phyloP scores from a whole-genome alignment of 2,113 vertebrate genomes.

The Sclerurus mexicanus region DNA sequence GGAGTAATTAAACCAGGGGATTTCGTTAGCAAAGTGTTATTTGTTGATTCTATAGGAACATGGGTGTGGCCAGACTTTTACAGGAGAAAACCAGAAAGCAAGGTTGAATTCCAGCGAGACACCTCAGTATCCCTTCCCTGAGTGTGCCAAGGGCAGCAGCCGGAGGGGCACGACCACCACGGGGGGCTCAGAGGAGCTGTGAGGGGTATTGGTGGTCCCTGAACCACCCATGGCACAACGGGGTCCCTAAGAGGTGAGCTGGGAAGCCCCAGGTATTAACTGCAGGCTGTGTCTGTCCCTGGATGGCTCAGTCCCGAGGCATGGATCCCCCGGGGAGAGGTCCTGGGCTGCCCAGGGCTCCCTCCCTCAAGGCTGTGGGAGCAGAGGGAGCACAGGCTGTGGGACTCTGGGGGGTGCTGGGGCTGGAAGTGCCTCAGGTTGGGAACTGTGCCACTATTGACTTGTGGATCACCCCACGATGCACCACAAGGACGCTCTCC shows the following conservation, averaged over 20 bases:
- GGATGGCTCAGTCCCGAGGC: too few species aligned
- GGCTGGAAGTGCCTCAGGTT: neutral
- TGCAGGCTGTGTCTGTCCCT: neutral
- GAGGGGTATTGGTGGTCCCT: neutral
- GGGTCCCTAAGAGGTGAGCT: neutral
- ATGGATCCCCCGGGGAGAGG: neutral
- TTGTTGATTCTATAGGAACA: neutral
- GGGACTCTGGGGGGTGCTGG: neutral
- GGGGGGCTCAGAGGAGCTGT: neutral
- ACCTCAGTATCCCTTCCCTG: neutral
- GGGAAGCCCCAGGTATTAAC: neutral
- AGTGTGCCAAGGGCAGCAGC: neutral
- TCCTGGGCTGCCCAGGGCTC: neutral
- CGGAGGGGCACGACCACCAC: accelerated
- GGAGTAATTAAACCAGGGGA: neutral
- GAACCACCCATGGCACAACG: accelerated
- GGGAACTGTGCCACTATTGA: neutral
- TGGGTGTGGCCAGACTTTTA: neutral
- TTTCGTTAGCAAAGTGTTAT: neutral
- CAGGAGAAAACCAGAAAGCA: neutral
- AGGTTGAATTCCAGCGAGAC: neutral
- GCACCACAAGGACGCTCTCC: accelerated
- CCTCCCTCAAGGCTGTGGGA: neutral
- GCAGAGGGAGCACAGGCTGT: accelerated
- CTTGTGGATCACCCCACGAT: accelerated